Evolutionary conservation across 2,888 invertebrate species (phyloP).

Genomic region (Yponomeuta malinellus): DNA sequence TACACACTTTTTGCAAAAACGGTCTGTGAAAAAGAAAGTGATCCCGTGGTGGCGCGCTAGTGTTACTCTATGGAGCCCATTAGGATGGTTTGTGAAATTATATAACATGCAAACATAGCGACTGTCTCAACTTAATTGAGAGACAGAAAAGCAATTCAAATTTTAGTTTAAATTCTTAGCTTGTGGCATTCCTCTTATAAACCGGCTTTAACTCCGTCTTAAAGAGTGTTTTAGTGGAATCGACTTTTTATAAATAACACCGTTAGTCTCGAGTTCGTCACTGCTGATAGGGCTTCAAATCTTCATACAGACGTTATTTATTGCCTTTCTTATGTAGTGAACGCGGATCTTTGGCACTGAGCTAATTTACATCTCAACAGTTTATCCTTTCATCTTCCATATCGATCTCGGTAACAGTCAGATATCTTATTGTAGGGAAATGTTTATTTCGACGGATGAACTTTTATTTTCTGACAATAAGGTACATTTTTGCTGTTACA

Average conservation of each 20-base stretch:
- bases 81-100: slow-evolving; percentile 4
- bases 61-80: no score
- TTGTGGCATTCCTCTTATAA: no score
- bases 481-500: neutral
- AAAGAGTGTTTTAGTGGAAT: no score
- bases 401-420: neutral
- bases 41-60: no score
- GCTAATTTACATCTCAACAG: neutral
- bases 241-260: no score
- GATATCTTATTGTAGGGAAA: neutral
- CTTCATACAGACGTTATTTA: no score
- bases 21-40: no score
- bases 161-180: slow-evolving; percentile 5
- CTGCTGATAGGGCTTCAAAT: no score
- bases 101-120: slow-evolving; percentile 37
- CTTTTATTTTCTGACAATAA: neutral
- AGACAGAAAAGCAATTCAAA: slow-evolving; percentile 20
- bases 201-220: no score
- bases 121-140: slow-evolving; percentile 27
- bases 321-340: no score
- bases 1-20: no score
- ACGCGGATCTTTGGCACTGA: neutral
- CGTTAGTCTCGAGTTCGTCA: no score
- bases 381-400: neutral
- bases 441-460: neutral